Percentiles rank a stretch among this genome's conserved stretches.
Evolutionary conservation across 2,888 invertebrate species (phyloP).

Genomic region (Heteropelma amictum): DNA sequence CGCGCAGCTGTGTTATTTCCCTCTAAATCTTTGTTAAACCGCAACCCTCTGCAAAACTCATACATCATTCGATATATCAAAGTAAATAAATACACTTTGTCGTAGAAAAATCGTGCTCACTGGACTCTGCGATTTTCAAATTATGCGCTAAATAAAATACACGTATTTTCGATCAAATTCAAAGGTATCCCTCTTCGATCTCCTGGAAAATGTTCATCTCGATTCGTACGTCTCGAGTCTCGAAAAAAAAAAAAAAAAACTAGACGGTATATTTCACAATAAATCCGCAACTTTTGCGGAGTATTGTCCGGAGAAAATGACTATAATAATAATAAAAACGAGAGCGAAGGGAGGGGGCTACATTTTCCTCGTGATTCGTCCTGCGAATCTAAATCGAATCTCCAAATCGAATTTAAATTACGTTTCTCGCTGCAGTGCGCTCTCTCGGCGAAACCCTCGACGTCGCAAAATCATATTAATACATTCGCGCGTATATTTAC

Average conservation of each 20-base stretch:
- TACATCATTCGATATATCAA: too few relatives aligned
- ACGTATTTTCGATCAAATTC: too few relatives aligned
- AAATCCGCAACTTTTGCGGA: constrained; percentile 15
- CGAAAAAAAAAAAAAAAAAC: neutral
- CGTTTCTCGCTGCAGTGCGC: constrained; percentile 35
- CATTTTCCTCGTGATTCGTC: constrained; percentile 28
- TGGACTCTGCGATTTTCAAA: too few relatives aligned
- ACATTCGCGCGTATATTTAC: neutral
- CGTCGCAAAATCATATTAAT: neutral
- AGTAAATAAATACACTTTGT: too few relatives aligned
- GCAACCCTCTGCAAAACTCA: too few relatives aligned
- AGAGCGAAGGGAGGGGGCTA: constrained; percentile 3
- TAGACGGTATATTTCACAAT: constrained; percentile 17
- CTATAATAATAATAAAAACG: constrained; percentile 6
- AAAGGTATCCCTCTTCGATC: too few relatives aligned
- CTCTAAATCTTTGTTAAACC: constrained; percentile 33
- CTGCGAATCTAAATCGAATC: constrained; percentile 53
- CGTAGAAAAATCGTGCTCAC: too few relatives aligned
- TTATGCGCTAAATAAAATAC: too few relatives aligned
- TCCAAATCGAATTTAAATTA: constrained; percentile 55
- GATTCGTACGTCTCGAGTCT: too few relatives aligned
- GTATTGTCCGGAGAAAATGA: neutral
- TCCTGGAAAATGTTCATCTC: too few relatives aligned
- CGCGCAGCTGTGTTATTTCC: constrained; percentile 41
- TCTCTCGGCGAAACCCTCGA: constrained; percentile 3